Base-by-base conservation (phyloP, 2,888 invertebrate genomes). In the Tenthredo livida region DNA sequence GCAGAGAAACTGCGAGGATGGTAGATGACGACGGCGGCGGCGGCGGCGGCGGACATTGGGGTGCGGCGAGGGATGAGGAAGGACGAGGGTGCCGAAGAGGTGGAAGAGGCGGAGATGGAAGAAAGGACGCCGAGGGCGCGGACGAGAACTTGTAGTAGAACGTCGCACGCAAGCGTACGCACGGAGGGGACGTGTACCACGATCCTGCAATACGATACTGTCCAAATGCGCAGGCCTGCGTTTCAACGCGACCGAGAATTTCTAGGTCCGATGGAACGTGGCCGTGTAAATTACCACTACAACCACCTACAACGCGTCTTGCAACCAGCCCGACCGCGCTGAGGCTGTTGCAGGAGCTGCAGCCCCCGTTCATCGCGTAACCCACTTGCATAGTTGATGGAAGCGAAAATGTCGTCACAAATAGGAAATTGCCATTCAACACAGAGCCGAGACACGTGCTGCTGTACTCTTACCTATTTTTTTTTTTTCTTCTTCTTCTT, bases 121-220 rank as follows among this genome's bases (percentile, higher is more conserved):
- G 21, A 85, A 78, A 25, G 86, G 85, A 75, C 84, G 87, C 82
- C 70, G 84, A 82, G 82, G 84, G 85, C 70, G 85, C 65, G 37
- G 84, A 37, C 58, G 75, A 65, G 67, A 67, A 84, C 43, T 77
- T 61, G 87, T 89, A 90, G 91, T 91, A 90, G 89, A 67, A 40
- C 89, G 88, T 87, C 88, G 88, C 90, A 91, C 90, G 91, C 90
- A 90, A 89, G 90, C 90, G 91, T 90, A 92, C 90, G 89, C 91
- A 90, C 87, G 90, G 88, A 86, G 87, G 86, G 85, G 54, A 65
- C 40, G 61, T 21, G 78, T 82, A 75, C 85, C 61, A 61, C 86
- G 84, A 87, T 89, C 87, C 88, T 87, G 88, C 87, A 85, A 88
- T 90, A 87, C 89, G 88, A 89, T 88, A 87, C 86, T 84, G 82